phyloP scores from a whole-genome alignment of 2,113 vertebrate genomes.

The Phaethornis superciliosus region DNA sequence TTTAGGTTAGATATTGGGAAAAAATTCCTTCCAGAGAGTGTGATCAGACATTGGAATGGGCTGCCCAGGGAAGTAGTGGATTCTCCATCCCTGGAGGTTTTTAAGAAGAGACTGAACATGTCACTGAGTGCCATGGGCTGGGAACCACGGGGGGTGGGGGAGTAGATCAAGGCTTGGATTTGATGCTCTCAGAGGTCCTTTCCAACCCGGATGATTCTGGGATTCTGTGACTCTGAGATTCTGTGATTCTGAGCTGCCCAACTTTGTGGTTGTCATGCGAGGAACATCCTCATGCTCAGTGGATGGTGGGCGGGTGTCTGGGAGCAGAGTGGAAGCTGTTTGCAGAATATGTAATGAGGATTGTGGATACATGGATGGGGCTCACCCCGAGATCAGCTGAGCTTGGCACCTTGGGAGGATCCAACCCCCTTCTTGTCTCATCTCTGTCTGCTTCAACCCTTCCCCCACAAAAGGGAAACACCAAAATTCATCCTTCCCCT shows the following conservation, averaged over 20 bases:
- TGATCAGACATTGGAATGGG: too few relatives aligned
- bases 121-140: too few relatives aligned
- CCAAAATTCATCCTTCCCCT: neutral
- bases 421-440: neutral
- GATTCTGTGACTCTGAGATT: too few relatives aligned
- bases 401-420: neutral
- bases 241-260: neutral
- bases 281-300: neutral
- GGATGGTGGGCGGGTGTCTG: conserved; percentile 25
- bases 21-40: too few relatives aligned
- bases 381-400: neutral
- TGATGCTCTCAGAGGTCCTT: too few relatives aligned
- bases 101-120: too few relatives aligned
- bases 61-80: too few relatives aligned
- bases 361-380: neutral
- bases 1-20: too few relatives aligned
- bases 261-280: neutral
- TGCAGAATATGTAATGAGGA: conserved; percentile 11
- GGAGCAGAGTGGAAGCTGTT: neutral
- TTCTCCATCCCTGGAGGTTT: too few relatives aligned
- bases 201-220: too few relatives aligned
- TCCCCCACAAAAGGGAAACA: neutral
- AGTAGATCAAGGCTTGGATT: too few relatives aligned
- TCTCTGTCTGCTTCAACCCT: neutral
- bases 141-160: too few relatives aligned